Evolutionary conservation across 2,113 vertebrate species (phyloP).

Genomic region (Anarrhichthys ocellatus): DNA sequence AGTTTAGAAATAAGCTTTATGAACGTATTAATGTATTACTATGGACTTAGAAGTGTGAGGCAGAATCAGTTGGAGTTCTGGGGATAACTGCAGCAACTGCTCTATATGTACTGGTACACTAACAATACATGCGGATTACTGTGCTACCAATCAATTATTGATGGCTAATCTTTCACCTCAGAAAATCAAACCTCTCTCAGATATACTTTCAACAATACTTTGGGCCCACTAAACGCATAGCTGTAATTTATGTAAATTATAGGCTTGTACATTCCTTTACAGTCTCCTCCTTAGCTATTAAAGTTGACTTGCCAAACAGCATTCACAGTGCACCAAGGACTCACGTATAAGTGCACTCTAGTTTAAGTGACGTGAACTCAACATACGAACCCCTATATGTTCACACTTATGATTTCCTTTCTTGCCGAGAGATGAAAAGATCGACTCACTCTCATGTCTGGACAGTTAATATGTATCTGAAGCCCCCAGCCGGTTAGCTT

Average conservation of each 20-base stretch:
- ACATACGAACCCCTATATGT: not conserved
- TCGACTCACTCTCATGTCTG: not conserved
- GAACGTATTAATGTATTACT: not conserved
- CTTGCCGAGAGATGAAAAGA: too few relatives aligned
- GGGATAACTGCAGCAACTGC: slow-evolving; percentile 15
- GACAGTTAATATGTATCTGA: too few relatives aligned
- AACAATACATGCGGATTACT: not conserved
- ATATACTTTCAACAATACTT: not conserved
- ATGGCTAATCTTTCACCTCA: not conserved
- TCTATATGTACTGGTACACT: not conserved
- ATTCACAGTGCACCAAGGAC: not conserved
- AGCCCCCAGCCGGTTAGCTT: not conserved
- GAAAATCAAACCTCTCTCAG: not conserved
- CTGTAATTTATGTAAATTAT: slow-evolving; percentile 28
- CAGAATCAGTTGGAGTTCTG: slow-evolving; percentile 1
- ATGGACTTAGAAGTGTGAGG: slow-evolving; percentile 7
- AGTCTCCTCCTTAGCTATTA: slow-evolving; percentile 15
- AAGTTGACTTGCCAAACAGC: not conserved
- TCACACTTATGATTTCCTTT: not conserved
- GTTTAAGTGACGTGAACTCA: not conserved
- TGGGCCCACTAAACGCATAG: not conserved
- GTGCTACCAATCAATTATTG: slow-evolving; percentile 1
- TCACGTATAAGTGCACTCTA: not conserved
- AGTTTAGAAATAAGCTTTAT: slow-evolving; percentile 16
- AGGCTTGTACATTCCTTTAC: not conserved